Evolutionary conservation across 2,888 invertebrate species (phyloP).

Genomic region (Nycteola revayana): DNA sequence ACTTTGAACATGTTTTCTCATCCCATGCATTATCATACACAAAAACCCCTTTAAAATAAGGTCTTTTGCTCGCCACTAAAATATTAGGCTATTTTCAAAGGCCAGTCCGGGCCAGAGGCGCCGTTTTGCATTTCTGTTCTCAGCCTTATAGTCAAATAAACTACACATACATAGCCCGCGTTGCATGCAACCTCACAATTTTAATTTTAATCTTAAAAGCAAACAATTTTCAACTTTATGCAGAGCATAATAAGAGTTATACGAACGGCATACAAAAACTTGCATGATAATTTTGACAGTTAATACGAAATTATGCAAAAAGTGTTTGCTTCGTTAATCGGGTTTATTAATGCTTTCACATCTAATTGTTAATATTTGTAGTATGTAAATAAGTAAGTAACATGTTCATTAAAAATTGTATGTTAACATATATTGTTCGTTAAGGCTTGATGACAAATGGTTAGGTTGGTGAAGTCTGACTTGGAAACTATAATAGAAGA

Average conservation of each 20-base stretch:
- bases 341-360: slow-evolving; percentile 27
- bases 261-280: slow-evolving; percentile 1
- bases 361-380: slow-evolving; percentile 24
- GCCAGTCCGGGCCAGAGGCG: slow-evolving; percentile 34
- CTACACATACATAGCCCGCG: slow-evolving; percentile 32
- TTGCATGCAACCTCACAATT: slow-evolving; percentile 32
- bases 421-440: too few relatives aligned
- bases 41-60: slow-evolving; percentile 29
- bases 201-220: slow-evolving; percentile 21
- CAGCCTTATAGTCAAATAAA: slow-evolving; percentile 36
- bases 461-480: too few relatives aligned
- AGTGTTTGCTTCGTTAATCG: slow-evolving; percentile 24
- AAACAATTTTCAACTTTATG: slow-evolving; percentile 22
- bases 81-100: slow-evolving; percentile 37
- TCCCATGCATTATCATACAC: slow-evolving; percentile 14
- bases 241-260: slow-evolving; percentile 3
- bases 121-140: slow-evolving; percentile 35
- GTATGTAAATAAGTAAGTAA: slow-evolving; percentile 20
- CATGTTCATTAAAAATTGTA: too few relatives aligned
- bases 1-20: slow-evolving; percentile 9
- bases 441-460: too few relatives aligned
- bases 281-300: slow-evolving; percentile 30
- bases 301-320: slow-evolving; percentile 35
- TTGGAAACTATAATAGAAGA: too few relatives aligned
- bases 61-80: slow-evolving; percentile 22